These are phyloP conservation scores for Eupithecia subumbrata DNA, from an alignment of 2,888 invertebrate species.

Conservation along the genomic window DNA sequence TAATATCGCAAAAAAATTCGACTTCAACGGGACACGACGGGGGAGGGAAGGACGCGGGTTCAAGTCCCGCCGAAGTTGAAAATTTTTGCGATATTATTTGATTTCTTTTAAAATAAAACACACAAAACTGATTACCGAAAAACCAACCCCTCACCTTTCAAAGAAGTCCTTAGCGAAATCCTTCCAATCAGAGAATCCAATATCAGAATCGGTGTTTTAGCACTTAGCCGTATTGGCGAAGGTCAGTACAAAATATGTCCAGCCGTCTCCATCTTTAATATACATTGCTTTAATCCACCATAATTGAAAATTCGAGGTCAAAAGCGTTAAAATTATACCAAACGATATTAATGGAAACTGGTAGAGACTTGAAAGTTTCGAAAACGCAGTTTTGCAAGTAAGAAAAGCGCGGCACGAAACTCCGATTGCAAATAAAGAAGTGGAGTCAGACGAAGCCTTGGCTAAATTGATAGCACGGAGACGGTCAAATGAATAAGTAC, in stretches of 20 bases:
- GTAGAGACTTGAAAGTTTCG: neutral
- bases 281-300: constrained; percentile 67
- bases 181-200: constrained; percentile 54
- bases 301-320: constrained; percentile 36
- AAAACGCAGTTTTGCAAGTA: neutral
- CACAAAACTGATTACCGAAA: neutral
- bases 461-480: constrained; percentile 73
- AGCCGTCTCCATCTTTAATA: constrained; percentile 62
- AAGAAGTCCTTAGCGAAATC: constrained; percentile 57
- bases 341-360: neutral
- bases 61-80: no score
- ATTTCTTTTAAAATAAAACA: neutral
- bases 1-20: no score
- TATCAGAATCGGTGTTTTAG: constrained; percentile 47
- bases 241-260: constrained; percentile 56
- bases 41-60: no score
- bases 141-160: constrained; percentile 60
- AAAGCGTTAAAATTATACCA: neutral
- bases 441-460: constrained; percentile 53
- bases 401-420: neutral
- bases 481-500: constrained; percentile 76
- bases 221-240: constrained; percentile 79
- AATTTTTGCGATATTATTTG: no score
- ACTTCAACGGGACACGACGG: no score
- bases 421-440: constrained; percentile 22